Percentiles rank a stretch among this genome's conserved stretches.
Conservation (phyloP, 2,113 vertebrate genomes). For the Phylloscopus trochiloides region DNA sequence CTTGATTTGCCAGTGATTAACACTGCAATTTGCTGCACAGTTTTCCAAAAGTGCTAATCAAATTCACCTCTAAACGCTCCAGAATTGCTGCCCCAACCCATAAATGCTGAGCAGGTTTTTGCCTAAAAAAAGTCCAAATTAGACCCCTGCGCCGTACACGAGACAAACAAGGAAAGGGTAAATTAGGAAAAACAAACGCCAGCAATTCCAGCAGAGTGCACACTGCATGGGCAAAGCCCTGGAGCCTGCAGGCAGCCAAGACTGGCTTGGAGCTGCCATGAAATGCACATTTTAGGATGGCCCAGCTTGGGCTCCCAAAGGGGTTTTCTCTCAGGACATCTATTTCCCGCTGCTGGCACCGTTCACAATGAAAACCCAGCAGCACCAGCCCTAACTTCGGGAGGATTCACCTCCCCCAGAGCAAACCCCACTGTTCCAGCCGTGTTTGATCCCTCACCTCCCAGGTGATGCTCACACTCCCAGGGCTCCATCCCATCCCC, state of each 20-base stretch:
- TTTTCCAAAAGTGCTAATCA: slow-evolving; percentile 36
- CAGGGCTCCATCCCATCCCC: not conserved
- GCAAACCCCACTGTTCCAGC: not conserved
- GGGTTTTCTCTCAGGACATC: not conserved
- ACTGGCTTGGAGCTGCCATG: not conserved
- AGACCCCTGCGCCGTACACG: not conserved
- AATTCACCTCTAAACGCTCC: slow-evolving; percentile 35
- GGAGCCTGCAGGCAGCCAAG: not conserved
- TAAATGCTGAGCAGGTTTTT: slow-evolving; percentile 31
- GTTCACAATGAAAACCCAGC: not conserved
- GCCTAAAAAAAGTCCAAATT: slow-evolving; percentile 40
- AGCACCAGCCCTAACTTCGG: accelerated
- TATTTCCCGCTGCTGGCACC: accelerated
- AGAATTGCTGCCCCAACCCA: slow-evolving; percentile 31
- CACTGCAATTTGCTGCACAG: not conserved
- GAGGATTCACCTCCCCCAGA: not conserved
- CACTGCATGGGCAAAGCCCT: not conserved
- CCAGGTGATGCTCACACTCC: not conserved
- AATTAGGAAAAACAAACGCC: slow-evolving; percentile 36
- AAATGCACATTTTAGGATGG: not conserved
- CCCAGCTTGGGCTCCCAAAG: not conserved
- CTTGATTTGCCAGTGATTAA: not conserved
- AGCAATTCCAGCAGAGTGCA: not conserved
- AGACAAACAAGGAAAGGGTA: slow-evolving; percentile 46
- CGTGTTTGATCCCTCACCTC: not conserved